Percentiles rank a stretch among this genome's conserved stretches.
Evolutionary conservation across 2,113 vertebrate genomes (phyloP).

Genomic region (Podarcis cretensis): DNA sequence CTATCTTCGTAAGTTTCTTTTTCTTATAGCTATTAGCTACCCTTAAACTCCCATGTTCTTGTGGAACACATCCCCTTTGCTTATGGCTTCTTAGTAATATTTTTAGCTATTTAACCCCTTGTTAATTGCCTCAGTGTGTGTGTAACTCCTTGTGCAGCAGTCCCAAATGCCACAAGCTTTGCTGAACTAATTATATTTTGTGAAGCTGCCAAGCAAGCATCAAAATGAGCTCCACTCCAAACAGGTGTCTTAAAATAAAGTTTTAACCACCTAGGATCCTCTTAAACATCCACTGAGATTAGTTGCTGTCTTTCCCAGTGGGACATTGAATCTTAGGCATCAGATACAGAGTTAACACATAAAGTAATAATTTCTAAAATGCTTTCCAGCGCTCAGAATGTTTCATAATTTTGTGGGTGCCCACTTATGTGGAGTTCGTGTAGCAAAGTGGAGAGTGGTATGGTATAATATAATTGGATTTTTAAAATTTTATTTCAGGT

Average conservation of each 20-base stretch:
- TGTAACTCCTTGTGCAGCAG: neutral
- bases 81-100: conserved; percentile 48
- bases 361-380: neutral
- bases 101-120: conserved; percentile 37
- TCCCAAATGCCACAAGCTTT: neutral
- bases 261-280: neutral
- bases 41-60: conserved; percentile 55
- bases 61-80: conserved; percentile 46
- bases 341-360: neutral
- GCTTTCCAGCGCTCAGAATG: neutral
- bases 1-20: conserved; percentile 76
- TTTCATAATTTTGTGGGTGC: neutral
- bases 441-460: neutral
- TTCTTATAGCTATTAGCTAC: conserved; percentile 62
- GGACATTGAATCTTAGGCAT: neutral
- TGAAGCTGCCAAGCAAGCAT: conserved; percentile 20
- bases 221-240: conserved; percentile 4
- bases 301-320: neutral
- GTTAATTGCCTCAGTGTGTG: conserved; percentile 29
- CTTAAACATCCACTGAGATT: neutral
- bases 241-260: conserved; percentile 20
- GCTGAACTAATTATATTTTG: neutral
- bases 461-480: neutral
- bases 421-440: neutral
- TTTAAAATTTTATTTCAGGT: too few species aligned